Percentiles rank a stretch among this genome's conserved stretches.
These are phyloP conservation scores for Oenanthe oenanthe DNA, from an alignment of 2,113 vertebrate species.

Conservation along the genomic window DNA sequence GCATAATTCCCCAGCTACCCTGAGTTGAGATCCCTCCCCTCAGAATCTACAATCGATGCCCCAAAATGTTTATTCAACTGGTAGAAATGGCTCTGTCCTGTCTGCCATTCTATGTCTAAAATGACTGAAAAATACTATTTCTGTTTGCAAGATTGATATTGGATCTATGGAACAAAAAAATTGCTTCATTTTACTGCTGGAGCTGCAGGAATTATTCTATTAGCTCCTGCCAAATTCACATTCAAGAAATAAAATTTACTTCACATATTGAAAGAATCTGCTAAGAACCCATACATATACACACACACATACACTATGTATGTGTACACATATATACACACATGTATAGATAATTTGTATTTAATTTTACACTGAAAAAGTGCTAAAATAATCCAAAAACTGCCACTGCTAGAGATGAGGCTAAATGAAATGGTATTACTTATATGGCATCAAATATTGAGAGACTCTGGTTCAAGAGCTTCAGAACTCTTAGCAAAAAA, in stretches of 20 bases:
- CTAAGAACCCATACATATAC: neutral
- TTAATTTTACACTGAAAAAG: conserved; percentile 18
- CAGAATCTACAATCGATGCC: neutral
- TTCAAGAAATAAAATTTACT: conserved; percentile 4
- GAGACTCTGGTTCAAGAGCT: neutral
- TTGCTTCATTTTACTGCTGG: neutral
- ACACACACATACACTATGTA: neutral
- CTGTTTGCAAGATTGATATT: neutral
- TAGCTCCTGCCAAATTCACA: conserved; percentile 10
- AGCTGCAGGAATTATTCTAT: neutral
- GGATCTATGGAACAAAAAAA: neutral
- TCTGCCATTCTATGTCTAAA: neutral
- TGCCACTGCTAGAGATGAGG: neutral
- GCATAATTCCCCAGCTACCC: neutral
- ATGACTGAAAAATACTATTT: neutral
- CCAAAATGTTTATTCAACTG: neutral
- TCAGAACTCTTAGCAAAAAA: conserved; percentile 17
- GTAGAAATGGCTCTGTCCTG: neutral
- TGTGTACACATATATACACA: neutral
- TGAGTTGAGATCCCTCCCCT: neutral
- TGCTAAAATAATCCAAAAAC: conserved; percentile 2
- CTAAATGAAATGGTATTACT: neutral
- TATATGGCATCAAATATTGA: conserved; percentile 21
- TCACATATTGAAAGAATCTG: neutral
- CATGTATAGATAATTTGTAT: neutral